These are phyloP conservation scores for Xiphophorus maculatus DNA, from an alignment of 2,113 vertebrate genomes.

Conservation along the genomic window DNA sequence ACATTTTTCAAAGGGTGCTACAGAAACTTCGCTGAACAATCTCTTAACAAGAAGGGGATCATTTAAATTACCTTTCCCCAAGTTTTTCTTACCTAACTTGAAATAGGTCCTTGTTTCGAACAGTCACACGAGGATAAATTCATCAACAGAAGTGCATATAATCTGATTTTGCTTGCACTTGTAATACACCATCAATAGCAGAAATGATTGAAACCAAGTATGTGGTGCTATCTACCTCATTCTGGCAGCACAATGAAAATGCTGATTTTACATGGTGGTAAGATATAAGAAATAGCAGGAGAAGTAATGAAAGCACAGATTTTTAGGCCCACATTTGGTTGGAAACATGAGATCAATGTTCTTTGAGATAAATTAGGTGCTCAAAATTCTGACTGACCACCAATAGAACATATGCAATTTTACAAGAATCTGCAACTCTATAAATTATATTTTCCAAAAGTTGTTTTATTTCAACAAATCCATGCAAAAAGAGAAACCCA, in stretches of 20 bases:
- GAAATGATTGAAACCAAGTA: conserved; percentile 27
- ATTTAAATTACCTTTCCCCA: conserved; percentile 45
- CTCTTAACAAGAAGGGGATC: conserved; percentile 21
- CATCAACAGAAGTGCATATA: conserved; percentile 34
- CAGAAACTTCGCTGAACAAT: conserved; percentile 18
- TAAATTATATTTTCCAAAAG: not conserved
- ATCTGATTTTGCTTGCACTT: conserved; percentile 31
- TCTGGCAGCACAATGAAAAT: conserved; percentile 5
- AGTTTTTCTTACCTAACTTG: conserved; percentile 19
- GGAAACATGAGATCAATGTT: not conserved
- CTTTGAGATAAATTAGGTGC: not conserved
- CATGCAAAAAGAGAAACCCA: not conserved
- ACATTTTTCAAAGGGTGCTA: conserved; percentile 29
- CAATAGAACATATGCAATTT: not conserved
- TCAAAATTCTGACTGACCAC: not conserved
- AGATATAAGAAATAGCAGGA: not conserved
- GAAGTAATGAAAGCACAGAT: conserved; percentile 12
- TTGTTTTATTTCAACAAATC: no score
- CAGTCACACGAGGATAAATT: conserved; percentile 20
- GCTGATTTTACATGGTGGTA: not conserved
- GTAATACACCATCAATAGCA: conserved; percentile 32
- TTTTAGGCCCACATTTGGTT: not conserved
- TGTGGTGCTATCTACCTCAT: conserved; percentile 8
- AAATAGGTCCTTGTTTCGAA: conserved; percentile 15
- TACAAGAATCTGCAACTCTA: not conserved